A percentile compares a stretch with the other conserved stretches of the same genome.
These are phyloP conservation scores for Loriculus beryllinus DNA, from an alignment of 2,797 vertebrate species.

Conservation along the genomic window DNA sequence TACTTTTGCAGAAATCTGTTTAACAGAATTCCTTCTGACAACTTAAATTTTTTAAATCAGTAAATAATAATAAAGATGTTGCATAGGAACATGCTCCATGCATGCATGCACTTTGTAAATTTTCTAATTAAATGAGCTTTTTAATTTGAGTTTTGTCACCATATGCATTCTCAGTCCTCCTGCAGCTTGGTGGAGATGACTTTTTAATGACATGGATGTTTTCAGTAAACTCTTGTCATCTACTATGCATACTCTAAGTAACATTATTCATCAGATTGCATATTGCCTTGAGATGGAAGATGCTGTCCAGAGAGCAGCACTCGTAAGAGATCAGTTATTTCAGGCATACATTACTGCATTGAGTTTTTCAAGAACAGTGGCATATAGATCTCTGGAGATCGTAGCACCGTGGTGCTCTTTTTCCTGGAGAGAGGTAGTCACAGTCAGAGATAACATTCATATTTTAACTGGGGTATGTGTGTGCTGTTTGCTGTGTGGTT, in stretches of 20 bases:
- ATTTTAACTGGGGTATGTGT: neutral
- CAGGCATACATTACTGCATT: neutral
- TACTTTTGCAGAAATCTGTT: neutral
- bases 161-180: neutral
- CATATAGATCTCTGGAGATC: constrained; percentile 32
- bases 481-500: neutral
- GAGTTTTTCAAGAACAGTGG: constrained; percentile 43
- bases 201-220: neutral
- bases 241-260: constrained; percentile 26
- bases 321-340: constrained; percentile 53
- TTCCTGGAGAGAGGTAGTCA: neutral
- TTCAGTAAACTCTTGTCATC: neutral
- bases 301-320: constrained; percentile 44
- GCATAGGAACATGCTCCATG: rapidly evolving
- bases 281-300: constrained; percentile 42
- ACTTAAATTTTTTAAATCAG: neutral
- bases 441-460: constrained; percentile 46
- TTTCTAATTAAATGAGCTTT: neutral
- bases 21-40: neutral
- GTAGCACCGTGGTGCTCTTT: constrained; percentile 1
- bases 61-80: neutral
- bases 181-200: neutral
- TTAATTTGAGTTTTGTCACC: neutral
- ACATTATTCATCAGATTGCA: neutral
- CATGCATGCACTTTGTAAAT: rapidly evolving